phyloP scores from a whole-genome alignment of 1,140 invertebrate genomes.

The Diabrotica virgifera region DNA sequence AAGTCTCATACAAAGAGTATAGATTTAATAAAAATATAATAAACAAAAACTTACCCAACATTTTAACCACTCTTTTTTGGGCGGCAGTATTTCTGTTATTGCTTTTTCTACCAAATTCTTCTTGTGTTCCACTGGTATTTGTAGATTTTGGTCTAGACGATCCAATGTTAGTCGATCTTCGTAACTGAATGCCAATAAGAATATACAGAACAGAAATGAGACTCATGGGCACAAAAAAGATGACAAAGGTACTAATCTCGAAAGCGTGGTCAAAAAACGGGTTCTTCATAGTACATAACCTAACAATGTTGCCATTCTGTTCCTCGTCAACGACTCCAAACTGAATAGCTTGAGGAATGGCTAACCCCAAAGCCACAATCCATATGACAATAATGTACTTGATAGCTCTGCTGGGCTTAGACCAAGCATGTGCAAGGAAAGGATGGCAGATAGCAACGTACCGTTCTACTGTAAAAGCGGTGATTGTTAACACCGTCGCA shows the following conservation, averaged over 20 bases:
- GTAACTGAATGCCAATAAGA: slow-evolving; percentile 53
- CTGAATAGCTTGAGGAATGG: slow-evolving; percentile 56
- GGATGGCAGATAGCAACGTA: slow-evolving; percentile 73
- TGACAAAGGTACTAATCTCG: slow-evolving; percentile 55
- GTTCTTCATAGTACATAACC: slow-evolving; percentile 36
- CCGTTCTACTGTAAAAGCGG: slow-evolving; percentile 69
- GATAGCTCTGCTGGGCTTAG: slow-evolving; percentile 57
- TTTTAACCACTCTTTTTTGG: slow-evolving; percentile 44
- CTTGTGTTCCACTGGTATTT: slow-evolving; percentile 12
- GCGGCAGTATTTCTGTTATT: slow-evolving; percentile 30
- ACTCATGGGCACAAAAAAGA: slow-evolving; percentile 59
- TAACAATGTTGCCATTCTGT: slow-evolving; percentile 29
- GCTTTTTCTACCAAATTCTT: slow-evolving; percentile 23
- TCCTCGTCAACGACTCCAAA: slow-evolving; percentile 44
- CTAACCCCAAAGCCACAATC: slow-evolving; percentile 55
- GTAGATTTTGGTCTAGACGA: slow-evolving; percentile 19
- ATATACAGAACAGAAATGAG: slow-evolving; percentile 57
- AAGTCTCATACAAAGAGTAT: background rate
- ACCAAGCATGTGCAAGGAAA: slow-evolving; percentile 48
- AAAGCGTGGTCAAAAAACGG: slow-evolving; percentile 49
- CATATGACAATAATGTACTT: slow-evolving; percentile 60
- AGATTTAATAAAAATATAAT: slow-evolving; percentile 6
- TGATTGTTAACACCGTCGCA: slow-evolving; percentile 60
- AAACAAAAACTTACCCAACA: slow-evolving; percentile 45
- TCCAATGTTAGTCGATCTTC: slow-evolving; percentile 40